These are phyloP conservation scores for Metallyticus violacea DNA, from an alignment of 2,888 invertebrate species.

Conservation along the genomic window DNA sequence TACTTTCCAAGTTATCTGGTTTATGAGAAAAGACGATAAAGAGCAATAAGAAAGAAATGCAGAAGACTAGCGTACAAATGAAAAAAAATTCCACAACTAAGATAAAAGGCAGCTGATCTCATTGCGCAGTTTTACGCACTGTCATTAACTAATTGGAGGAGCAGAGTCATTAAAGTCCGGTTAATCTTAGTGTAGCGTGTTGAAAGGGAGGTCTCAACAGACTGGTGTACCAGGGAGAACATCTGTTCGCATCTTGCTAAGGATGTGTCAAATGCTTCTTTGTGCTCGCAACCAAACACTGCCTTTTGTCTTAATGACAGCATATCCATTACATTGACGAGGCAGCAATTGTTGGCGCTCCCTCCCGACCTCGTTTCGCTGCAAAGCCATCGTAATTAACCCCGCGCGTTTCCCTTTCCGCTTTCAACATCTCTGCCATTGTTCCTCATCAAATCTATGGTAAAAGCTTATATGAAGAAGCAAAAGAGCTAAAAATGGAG, in stretches of 20 bases:
- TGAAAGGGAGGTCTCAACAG: no score
- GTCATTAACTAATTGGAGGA: neutral
- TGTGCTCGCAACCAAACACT: neutral
- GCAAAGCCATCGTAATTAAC: neutral
- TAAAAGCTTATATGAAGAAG: neutral
- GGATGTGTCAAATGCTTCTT: neutral
- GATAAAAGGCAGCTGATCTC: neutral
- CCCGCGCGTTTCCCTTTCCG: neutral
- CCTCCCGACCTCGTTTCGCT: neutral
- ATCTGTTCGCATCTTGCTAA: neutral
- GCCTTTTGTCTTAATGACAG: conserved; percentile 6
- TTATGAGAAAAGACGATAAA: no score
- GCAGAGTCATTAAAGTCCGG: neutral
- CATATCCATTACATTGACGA: conserved; percentile 5
- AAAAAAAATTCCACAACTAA: neutral
- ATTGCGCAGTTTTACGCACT: neutral
- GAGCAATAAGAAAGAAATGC: no score
- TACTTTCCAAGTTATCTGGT: no score
- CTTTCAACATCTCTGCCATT: neutral
- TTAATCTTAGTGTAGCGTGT: neutral
- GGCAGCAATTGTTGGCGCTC: neutral
- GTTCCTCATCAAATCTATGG: neutral
- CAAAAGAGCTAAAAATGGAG: neutral
- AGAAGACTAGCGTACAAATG: neutral
- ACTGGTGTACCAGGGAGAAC: no score